Conservation (phyloP, 2,113 vertebrate genomes). For the Macquaria australasica region DNA sequence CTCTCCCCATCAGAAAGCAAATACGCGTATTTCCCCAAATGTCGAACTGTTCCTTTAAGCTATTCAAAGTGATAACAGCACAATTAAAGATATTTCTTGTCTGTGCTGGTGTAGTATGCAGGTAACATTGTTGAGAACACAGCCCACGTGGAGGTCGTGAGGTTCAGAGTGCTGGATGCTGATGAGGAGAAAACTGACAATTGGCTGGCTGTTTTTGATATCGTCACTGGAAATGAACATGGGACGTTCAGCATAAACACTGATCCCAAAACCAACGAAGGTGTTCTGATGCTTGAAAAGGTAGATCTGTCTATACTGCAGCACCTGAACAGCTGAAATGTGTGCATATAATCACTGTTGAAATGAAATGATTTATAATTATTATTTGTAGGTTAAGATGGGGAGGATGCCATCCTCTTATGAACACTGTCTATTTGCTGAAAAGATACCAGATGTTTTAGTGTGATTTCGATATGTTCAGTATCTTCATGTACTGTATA, state of each 20-base stretch:
- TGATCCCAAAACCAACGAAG: conserved; percentile 88
- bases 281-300: conserved; percentile 83
- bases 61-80: neutral
- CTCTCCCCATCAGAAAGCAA: neutral
- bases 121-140: conserved; percentile 52
- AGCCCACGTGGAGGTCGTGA: conserved; percentile 77
- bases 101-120: conserved; percentile 39
- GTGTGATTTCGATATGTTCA: too few relatives aligned
- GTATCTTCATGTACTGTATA: too few relatives aligned
- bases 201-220: conserved; percentile 87
- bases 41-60: neutral
- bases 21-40: neutral
- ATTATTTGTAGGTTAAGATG: too few relatives aligned
- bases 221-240: conserved; percentile 88
- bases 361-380: too few relatives aligned
- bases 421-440: too few relatives aligned
- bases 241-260: conserved; percentile 86
- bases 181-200: conserved; percentile 88
- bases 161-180: conserved; percentile 84
- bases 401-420: too few relatives aligned
- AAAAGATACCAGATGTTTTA: too few relatives aligned
- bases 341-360: too few relatives aligned
- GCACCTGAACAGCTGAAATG: neutral
- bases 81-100: neutral
- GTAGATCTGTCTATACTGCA: conserved; percentile 3